A percentile compares a stretch with the other conserved stretches of the same genome.
Evolutionary conservation across 2,888 invertebrate genomes (phyloP).

Genomic region (Cosmia trapezina): DNA sequence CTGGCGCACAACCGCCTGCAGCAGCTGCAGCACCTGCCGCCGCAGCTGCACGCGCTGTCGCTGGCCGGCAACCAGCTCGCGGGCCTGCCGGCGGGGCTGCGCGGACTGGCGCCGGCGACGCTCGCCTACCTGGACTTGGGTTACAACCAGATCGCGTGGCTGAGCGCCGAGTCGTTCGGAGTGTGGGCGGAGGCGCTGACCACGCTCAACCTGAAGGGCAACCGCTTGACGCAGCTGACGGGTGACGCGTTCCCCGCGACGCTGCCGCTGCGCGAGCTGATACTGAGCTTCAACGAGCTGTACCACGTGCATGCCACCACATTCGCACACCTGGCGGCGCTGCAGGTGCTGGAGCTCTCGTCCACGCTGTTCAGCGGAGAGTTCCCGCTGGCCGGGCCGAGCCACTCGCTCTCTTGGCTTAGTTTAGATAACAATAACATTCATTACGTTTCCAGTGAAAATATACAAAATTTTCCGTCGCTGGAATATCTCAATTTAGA

Average conservation of each 20-base stretch:
- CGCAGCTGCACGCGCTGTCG: conserved; percentile 92
- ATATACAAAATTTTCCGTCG: conserved; percentile 92
- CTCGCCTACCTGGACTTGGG: conserved; percentile 93
- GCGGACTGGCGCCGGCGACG: conserved; percentile 91
- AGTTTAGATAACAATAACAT: conserved; percentile 96
- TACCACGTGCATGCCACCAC: conserved; percentile 92
- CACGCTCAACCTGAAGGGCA: conserved; percentile 94
- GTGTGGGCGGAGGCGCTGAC: conserved; percentile 93
- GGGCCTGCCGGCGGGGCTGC: conserved; percentile 92
- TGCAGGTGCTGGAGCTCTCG: conserved; percentile 95
- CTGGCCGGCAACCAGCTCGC: conserved; percentile 93
- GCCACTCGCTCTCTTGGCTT: conserved; percentile 93
- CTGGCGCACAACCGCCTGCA: conserved; percentile 94
- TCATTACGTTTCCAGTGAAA: conserved; percentile 89
- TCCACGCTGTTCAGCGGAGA: conserved; percentile 94
- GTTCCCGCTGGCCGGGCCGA: conserved; percentile 92
- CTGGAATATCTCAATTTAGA: conserved; percentile 95
- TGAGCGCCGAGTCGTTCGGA: conserved; percentile 92
- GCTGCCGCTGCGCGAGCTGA: conserved; percentile 94
- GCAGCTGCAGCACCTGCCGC: conserved; percentile 88
- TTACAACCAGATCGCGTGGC: conserved; percentile 94
- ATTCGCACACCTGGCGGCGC: conserved; percentile 92
- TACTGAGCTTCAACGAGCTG: conserved; percentile 96
- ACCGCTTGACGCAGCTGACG: conserved; percentile 92
- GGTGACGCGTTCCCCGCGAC: conserved; percentile 92